Percentiles rank a stretch among this genome's conserved stretches.
Evolutionary conservation across 2,888 invertebrate genomes (phyloP).

Genomic region (Molorchus minor): DNA sequence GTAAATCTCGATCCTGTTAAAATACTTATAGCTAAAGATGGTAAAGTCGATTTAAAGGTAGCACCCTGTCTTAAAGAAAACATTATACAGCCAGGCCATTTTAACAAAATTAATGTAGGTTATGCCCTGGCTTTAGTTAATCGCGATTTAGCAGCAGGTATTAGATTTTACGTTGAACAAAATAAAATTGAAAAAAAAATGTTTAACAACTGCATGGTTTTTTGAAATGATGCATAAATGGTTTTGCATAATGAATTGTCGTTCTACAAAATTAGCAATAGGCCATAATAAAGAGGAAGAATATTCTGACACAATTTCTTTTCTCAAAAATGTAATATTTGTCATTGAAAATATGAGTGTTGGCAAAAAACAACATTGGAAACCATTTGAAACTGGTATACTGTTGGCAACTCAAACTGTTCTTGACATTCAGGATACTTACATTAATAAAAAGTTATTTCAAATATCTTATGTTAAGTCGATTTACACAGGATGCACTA

Average conservation of each 20-base stretch:
- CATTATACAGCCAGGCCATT: background rate
- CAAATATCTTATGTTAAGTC: conserved; percentile 20
- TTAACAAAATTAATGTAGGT: background rate
- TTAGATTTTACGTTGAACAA: too few relatives aligned
- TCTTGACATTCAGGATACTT: conserved; percentile 16
- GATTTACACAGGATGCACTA: conserved; percentile 28
- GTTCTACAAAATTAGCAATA: background rate
- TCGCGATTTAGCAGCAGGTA: too few relatives aligned
- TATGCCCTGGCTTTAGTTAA: background rate
- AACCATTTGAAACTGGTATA: conserved; percentile 24
- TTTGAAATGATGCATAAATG: background rate
- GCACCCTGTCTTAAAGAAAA: background rate
- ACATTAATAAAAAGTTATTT: conserved; percentile 11
- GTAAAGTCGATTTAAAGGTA: background rate
- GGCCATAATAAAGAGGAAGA: background rate
- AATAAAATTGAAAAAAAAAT: conserved; percentile 15
- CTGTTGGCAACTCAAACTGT: conserved; percentile 20
- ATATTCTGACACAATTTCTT: background rate
- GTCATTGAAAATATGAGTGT: background rate
- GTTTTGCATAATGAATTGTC: background rate
- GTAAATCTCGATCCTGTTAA: background rate
- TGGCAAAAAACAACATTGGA: conserved; percentile 4
- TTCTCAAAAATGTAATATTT: background rate
- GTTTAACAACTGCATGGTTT: conserved; percentile 12
- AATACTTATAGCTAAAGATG: background rate